Percentiles rank a stretch among this genome's conserved stretches.
Evolutionary conservation across 2,888 invertebrate genomes (phyloP).

Genomic region (Pristionchus entomophagus): DNA sequence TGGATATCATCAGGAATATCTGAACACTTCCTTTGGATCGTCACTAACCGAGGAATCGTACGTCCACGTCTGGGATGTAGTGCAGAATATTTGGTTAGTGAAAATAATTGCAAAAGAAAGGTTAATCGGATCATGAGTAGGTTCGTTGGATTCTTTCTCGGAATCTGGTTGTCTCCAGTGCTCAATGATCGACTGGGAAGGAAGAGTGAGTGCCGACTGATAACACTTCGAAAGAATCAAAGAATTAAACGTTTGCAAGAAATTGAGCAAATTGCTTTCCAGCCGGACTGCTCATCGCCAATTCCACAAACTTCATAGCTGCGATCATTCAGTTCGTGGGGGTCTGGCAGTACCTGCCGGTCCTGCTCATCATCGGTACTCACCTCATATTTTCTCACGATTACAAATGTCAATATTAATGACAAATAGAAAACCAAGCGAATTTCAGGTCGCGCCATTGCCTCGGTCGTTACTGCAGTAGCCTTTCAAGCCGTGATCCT

Average conservation of each 20-base stretch:
- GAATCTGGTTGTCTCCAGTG: slow-evolving; percentile 66
- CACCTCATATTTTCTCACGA: too few relatives aligned
- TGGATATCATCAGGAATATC: not conserved
- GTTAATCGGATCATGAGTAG: too few relatives aligned
- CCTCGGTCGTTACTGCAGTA: slow-evolving; percentile 65
- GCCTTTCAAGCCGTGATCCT: slow-evolving; percentile 69
- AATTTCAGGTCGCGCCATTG: slow-evolving; percentile 54
- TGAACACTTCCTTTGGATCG: not conserved
- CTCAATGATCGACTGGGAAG: slow-evolving; percentile 68
- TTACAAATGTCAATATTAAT: not conserved
- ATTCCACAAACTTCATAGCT: slow-evolving; percentile 56
- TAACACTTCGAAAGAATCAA: too few relatives aligned
- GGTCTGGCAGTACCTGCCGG: slow-evolving; percentile 57
- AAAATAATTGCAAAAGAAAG: too few relatives aligned
- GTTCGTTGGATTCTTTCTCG: slow-evolving; percentile 68
- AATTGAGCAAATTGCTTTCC: slow-evolving; percentile 47
- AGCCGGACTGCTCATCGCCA: slow-evolving; percentile 65
- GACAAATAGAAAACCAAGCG: not conserved
- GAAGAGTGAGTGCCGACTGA: slow-evolving; percentile 62
- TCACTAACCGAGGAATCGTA: not conserved
- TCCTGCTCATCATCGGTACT: slow-evolving; percentile 62
- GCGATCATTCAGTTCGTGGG: slow-evolving; percentile 58
- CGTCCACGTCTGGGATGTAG: slow-evolving; percentile 60
- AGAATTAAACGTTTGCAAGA: too few relatives aligned
- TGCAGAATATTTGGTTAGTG: slow-evolving; percentile 65